phyloP scores from a whole-genome alignment of 2,113 vertebrate species.

The Onychorhynchus coronatus region DNA sequence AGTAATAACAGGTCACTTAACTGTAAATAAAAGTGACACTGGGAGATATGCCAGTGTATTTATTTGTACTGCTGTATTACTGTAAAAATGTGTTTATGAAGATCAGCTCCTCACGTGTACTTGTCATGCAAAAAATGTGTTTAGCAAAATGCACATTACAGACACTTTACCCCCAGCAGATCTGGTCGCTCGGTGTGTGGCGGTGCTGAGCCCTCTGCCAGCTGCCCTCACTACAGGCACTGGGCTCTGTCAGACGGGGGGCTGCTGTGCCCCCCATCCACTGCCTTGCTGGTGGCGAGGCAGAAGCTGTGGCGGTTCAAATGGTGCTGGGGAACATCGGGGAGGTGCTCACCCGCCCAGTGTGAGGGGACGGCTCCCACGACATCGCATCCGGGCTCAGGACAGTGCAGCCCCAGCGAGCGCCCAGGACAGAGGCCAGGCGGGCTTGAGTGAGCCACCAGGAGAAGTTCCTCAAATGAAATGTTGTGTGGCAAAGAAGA shows the following conservation, averaged over 20 bases:
- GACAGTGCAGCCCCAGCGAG: rapidly evolving
- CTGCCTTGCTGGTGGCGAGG: not conserved
- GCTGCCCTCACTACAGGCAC: not conserved
- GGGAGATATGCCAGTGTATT: not conserved
- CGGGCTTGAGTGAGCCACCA: not conserved
- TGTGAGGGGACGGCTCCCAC: rapidly evolving
- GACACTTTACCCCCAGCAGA: not conserved
- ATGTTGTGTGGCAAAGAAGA: not conserved
- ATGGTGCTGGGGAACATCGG: rapidly evolving
- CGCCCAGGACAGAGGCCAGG: rapidly evolving
- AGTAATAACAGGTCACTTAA: not conserved
- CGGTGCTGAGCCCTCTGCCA: not conserved
- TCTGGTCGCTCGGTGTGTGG: rapidly evolving
- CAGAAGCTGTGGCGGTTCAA: rapidly evolving
- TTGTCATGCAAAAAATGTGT: not conserved
- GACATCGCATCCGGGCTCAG: rapidly evolving
- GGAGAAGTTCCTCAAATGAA: not conserved
- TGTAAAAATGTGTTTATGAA: not conserved
- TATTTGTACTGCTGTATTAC: not conserved
- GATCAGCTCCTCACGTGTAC: not conserved
- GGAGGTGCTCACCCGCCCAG: not conserved
- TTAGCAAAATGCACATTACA: not conserved
- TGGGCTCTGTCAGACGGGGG: not conserved
- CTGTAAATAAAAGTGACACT: not conserved
- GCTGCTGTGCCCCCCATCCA: not conserved